Evolutionary conservation across 37 sponge, comb jelly and placozoan genomes (phyloP).

Genomic region (Bolinopsis microptera): DNA sequence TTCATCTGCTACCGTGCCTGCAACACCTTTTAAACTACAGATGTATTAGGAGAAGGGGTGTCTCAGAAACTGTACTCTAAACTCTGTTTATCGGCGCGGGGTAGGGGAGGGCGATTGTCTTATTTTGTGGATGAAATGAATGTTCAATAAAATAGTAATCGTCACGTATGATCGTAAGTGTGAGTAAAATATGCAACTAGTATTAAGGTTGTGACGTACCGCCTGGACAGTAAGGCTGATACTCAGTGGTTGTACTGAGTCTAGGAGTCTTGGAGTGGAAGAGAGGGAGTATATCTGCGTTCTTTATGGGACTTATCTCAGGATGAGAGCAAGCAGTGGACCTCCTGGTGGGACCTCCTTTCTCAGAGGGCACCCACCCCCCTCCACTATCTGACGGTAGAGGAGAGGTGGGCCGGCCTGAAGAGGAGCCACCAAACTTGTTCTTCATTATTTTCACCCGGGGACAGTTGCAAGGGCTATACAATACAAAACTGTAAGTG

Average conservation of each 20-base stretch:
- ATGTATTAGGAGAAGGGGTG: neutral
- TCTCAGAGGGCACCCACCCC: too few species aligned
- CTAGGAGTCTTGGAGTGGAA: neutral
- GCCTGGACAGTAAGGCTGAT: too few species aligned
- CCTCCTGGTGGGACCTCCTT: neutral
- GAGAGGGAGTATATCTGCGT: neutral
- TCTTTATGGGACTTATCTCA: neutral
- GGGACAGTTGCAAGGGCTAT: too few species aligned
- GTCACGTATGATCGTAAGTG: too few species aligned
- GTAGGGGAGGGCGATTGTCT: too few species aligned
- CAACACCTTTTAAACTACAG: neutral
- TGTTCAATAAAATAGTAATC: too few species aligned
- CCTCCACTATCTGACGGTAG: neutral
- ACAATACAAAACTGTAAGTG: too few species aligned
- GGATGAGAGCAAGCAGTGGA: neutral
- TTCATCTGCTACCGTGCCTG: constrained; percentile 34
- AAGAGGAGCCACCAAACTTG: neutral
- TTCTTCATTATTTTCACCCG: neutral
- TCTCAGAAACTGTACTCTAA: too few species aligned
- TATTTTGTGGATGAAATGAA: too few species aligned
- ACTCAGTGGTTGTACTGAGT: neutral
- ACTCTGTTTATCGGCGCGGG: too few species aligned
- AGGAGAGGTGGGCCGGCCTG: neutral
- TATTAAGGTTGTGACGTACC: too few species aligned
- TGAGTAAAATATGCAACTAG: too few species aligned